These are phyloP conservation scores for Eciton burchellii DNA, from an alignment of 1,140 invertebrate species.

Conservation along the genomic window DNA sequence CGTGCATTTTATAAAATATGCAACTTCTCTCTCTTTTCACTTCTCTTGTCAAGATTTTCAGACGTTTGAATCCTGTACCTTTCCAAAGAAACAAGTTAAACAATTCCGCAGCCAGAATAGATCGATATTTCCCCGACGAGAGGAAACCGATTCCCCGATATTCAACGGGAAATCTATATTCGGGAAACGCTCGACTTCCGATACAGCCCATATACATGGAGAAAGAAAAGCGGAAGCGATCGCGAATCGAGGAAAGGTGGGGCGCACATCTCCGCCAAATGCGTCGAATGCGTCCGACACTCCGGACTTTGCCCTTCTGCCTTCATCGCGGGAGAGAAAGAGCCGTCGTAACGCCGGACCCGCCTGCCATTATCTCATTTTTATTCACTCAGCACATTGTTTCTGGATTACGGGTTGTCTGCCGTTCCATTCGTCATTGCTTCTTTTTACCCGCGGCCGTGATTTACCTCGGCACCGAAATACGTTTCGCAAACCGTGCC, in stretches of 20 bases:
- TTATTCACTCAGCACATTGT: constrained; percentile 78
- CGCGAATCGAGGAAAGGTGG: constrained; percentile 5
- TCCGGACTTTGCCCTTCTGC: constrained; percentile 31
- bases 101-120: not conserved
- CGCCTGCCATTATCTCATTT: constrained; percentile 74
- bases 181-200: not conserved
- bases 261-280: constrained; percentile 24
- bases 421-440: constrained; percentile 74
- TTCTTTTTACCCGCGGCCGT: constrained; percentile 56
- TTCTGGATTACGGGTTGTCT: constrained; percentile 76
- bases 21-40: not conserved
- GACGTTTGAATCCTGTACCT: not conserved
- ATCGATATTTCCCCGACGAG: constrained; percentile 6
- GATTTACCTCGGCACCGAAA: constrained; percentile 67
- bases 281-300: constrained; percentile 56
- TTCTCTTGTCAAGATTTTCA: not conserved
- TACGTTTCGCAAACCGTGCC: constrained; percentile 56
- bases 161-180: not conserved
- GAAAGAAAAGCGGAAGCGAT: constrained; percentile 25
- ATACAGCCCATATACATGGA: constrained; percentile 9
- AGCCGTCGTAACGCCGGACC: constrained; percentile 9
- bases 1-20: not conserved
- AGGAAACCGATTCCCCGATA: not conserved
- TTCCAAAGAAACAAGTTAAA: constrained; percentile 12
- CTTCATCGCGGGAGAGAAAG: constrained; percentile 39